A percentile compares a stretch with the other conserved stretches of the same genome.
Conservation (phyloP, 2,113 vertebrate species). For the Spheniscus mendiculus region DNA sequence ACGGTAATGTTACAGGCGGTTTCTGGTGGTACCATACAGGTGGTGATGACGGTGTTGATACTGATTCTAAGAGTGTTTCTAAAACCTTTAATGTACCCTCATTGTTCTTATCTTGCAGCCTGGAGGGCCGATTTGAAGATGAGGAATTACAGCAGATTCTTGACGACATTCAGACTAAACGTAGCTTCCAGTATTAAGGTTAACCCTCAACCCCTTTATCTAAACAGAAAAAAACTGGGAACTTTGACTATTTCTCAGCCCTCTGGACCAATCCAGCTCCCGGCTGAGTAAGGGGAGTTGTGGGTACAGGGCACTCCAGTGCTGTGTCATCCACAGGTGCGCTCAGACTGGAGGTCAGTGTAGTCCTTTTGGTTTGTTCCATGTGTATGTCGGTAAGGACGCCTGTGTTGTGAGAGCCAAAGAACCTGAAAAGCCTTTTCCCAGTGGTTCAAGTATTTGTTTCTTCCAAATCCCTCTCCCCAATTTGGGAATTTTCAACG, state of each 20-base stretch:
- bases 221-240: neutral
- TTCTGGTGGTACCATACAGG: neutral
- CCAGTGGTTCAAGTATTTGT: neutral
- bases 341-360: neutral
- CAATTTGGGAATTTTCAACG: neutral
- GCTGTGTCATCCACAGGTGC: neutral
- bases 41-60: neutral
- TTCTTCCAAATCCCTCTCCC: neutral
- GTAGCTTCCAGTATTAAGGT: slow-evolving; percentile 92
- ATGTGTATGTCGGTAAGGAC: neutral
- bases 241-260: neutral
- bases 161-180: slow-evolving; percentile 97
- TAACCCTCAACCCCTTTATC: neutral
- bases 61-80: neutral
- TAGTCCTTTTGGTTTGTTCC: neutral
- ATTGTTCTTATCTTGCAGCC: slow-evolving; percentile 68
- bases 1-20: neutral
- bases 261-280: neutral
- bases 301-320: neutral
- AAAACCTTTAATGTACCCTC: neutral
- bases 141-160: slow-evolving; percentile 97
- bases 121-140: slow-evolving; percentile 96
- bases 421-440: neutral
- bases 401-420: neutral
- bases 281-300: accelerated